Percentiles rank a stretch among this genome's conserved stretches.
phyloP scores from a whole-genome alignment of 1,140 invertebrate species.

The Ooceraea biroi region DNA sequence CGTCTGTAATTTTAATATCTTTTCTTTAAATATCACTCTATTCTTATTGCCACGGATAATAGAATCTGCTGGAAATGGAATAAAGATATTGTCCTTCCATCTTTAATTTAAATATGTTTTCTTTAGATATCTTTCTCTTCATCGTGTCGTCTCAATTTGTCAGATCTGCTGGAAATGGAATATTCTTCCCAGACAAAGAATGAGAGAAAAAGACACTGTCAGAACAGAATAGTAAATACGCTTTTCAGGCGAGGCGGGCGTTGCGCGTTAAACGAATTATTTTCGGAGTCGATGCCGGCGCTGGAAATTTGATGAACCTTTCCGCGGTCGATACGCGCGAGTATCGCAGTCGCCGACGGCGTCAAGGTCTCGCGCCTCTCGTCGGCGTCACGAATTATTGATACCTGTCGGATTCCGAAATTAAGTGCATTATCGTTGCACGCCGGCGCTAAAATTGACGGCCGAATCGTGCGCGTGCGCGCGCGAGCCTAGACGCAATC shows the following conservation, averaged over 20 bases:
- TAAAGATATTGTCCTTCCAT: too few species aligned
- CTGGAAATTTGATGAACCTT: slow-evolving; percentile 40
- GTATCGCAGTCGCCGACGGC: slow-evolving; percentile 36
- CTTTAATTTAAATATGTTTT: too few species aligned
- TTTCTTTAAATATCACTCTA: too few species aligned
- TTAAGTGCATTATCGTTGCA: slow-evolving; percentile 37
- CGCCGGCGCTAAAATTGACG: slow-evolving; percentile 30
- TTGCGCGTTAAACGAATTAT: slow-evolving; percentile 55
- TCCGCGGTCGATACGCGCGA: slow-evolving; percentile 41
- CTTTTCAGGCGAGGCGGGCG: slow-evolving; percentile 3
- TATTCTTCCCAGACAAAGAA: neutral
- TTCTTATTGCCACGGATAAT: too few species aligned
- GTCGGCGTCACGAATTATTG: slow-evolving; percentile 47
- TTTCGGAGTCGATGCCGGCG: slow-evolving; percentile 31
- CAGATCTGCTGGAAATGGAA: neutral
- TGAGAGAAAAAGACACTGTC: neutral
- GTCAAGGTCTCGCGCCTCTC: slow-evolving; percentile 51
- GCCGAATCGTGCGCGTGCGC: neutral
- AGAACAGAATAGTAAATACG: neutral
- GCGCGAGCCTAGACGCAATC: neutral
- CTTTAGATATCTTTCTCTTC: too few species aligned
- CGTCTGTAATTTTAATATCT: too few species aligned
- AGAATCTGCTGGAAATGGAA: too few species aligned
- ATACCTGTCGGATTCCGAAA: slow-evolving; percentile 53
- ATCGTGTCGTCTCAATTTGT: neutral